Evolutionary conservation across 1,140 invertebrate genomes (phyloP).

Genomic region (Drosophila truncata): DNA sequence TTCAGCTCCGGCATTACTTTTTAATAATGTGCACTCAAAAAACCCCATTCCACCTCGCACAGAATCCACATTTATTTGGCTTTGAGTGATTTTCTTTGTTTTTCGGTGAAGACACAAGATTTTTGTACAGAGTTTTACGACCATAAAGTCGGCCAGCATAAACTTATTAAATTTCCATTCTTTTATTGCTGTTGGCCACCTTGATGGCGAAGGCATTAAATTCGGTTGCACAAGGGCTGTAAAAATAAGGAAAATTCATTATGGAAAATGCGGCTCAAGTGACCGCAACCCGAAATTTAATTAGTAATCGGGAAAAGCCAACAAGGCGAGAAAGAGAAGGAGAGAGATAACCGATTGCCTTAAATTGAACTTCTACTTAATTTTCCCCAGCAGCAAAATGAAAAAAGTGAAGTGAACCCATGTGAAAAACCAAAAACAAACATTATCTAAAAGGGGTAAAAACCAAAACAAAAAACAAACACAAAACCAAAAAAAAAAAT

Average conservation of each 20-base stretch:
- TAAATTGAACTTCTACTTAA: conserved; percentile 7
- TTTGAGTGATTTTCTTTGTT: conserved; percentile 79
- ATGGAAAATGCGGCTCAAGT: conserved; percentile 49
- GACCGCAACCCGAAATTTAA: conserved; percentile 52
- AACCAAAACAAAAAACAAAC: conserved; percentile 42
- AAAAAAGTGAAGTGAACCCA: conserved; percentile 36
- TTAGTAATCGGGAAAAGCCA: conserved; percentile 43
- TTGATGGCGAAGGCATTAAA: conserved; percentile 42
- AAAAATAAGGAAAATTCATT: conserved; percentile 63
- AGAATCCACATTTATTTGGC: conserved; percentile 46
- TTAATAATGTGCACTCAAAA: conserved; percentile 61
- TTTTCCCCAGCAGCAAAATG: conserved; percentile 31
- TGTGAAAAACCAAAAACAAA: conserved; percentile 31
- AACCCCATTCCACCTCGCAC: background rate
- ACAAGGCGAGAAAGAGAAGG: conserved; percentile 4
- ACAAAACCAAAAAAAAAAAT: conserved; percentile 38
- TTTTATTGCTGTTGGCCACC: conserved; percentile 42
- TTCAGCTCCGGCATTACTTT: conserved; percentile 66
- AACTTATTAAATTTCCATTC: conserved; percentile 80
- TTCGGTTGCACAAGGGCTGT: conserved; percentile 56
- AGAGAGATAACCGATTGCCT: conserved; percentile 19
- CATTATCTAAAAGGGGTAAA: conserved; percentile 28
- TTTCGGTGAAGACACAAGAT: conserved; percentile 42
- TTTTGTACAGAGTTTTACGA: conserved; percentile 53
- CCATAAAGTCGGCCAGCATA: conserved; percentile 56